Conservation (phyloP, 2,797 vertebrate genomes). For the Sebastes miniatus region DNA sequence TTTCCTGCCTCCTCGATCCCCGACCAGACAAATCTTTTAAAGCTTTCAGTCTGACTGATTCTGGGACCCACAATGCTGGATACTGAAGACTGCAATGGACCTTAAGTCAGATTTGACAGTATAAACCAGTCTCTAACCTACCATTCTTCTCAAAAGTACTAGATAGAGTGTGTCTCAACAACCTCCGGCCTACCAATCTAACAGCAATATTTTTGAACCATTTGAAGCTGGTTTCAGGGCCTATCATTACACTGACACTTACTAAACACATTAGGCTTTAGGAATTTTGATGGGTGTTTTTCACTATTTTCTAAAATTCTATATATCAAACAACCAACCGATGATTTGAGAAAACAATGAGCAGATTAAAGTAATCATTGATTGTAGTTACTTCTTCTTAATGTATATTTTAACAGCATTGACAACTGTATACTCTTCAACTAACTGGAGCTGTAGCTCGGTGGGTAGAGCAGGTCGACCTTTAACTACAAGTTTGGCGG, state of each 20-base stretch:
- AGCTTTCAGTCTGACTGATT: neutral
- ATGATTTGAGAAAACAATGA: neutral
- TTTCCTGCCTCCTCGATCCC: neutral
- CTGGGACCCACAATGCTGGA: neutral
- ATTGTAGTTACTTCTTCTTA: neutral
- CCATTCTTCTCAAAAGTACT: neutral
- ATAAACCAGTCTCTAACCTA: neutral
- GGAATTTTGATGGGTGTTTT: neutral
- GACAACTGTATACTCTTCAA: neutral
- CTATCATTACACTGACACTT: neutral
- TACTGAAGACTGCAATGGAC: neutral
- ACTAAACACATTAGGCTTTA: neutral
- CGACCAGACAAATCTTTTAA: neutral
- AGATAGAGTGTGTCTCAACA: neutral
- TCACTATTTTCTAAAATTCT: neutral
- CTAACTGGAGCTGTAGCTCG: neutral
- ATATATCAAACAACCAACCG: neutral
- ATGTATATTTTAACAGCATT: neutral
- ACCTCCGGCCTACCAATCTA: neutral
- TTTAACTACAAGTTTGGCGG: no score
- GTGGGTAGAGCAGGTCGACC: no score
- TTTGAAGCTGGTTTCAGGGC: neutral
- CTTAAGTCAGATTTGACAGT: neutral
- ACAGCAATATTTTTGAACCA: neutral
- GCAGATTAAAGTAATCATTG: neutral